Conservation (phyloP, 2,113 vertebrate species). For the Speoplatyrhinus poulsoni region DNA sequence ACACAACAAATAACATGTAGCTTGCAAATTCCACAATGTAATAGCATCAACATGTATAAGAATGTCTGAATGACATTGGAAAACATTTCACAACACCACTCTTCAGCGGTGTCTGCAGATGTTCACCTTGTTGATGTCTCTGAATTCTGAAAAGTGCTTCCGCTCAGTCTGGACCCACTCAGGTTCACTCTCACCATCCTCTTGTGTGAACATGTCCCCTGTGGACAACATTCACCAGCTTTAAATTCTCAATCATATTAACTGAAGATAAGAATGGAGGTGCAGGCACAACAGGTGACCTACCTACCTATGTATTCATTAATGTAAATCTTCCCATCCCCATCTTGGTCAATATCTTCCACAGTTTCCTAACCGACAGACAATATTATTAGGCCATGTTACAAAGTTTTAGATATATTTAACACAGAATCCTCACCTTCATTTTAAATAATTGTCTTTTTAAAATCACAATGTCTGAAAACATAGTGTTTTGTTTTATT, state of each 20-base stretch:
- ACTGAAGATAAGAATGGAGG: not conserved
- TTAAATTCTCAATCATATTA: not conserved
- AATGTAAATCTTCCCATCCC: slow-evolving; percentile 81
- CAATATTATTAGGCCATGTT: not conserved
- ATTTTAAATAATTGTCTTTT: no score
- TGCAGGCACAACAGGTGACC: not conserved
- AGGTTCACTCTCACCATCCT: slow-evolving; percentile 78
- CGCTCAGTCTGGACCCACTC: slow-evolving; percentile 86
- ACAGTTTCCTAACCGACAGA: slow-evolving; percentile 80
- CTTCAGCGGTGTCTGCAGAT: not conserved
- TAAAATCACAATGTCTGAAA: no score
- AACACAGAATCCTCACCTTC: not conserved
- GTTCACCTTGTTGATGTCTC: slow-evolving; percentile 82
- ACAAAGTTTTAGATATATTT: not conserved
- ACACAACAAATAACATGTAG: not conserved
- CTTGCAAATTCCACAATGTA: no score
- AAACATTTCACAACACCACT: not conserved
- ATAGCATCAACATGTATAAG: not conserved
- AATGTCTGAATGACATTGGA: not conserved
- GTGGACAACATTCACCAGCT: not conserved
- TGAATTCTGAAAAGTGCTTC: slow-evolving; percentile 85
- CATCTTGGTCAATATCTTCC: slow-evolving; percentile 88
- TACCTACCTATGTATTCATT: slow-evolving; percentile 86
- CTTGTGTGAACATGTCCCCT: slow-evolving; percentile 85
- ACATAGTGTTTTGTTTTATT: no score